Conservation (phyloP, 2,888 invertebrate species). For the Drosophila nigricruria region DNA sequence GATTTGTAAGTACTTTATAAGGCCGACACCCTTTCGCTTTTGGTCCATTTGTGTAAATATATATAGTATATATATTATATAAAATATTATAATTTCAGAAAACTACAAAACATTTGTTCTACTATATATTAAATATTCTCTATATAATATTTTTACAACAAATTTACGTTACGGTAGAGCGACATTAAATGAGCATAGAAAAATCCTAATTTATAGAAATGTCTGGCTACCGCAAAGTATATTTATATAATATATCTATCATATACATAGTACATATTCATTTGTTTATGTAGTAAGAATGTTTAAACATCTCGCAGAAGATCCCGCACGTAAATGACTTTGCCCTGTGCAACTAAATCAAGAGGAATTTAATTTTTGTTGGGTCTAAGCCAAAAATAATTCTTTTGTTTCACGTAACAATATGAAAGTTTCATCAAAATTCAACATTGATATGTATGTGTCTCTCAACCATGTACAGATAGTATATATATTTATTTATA, state of each 20-base stretch:
- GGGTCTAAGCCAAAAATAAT: conserved; percentile 56
- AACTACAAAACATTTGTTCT: not conserved
- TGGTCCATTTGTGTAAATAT: not conserved
- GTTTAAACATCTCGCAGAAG: conserved; percentile 43
- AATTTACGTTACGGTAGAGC: conserved; percentile 9
- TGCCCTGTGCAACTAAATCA: conserved; percentile 63
- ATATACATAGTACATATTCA: conserved; percentile 3
- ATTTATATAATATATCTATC: conserved; percentile 3
- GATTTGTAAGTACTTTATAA: not conserved
- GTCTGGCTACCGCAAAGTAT: conserved; percentile 9
- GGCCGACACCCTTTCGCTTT: not conserved
- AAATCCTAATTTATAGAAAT: conserved; percentile 22
- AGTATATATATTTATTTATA: not conserved
- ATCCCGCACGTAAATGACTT: conserved; percentile 43
- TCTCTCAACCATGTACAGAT: conserved; percentile 12
- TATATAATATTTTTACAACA: not conserved
- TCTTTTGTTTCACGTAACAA: conserved; percentile 65
- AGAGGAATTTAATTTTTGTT: conserved; percentile 63
- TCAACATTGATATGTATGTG: conserved; percentile 48
- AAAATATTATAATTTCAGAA: not conserved
- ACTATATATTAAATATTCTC: conserved; percentile 17
- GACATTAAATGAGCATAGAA: conserved; percentile 32
- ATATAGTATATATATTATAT: not conserved
- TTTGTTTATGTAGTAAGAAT: conserved; percentile 45
- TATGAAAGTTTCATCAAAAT: conserved; percentile 65